phyloP scores from a whole-genome alignment of 2,888 invertebrate genomes.

The Cheiracanthium punctorium region DNA sequence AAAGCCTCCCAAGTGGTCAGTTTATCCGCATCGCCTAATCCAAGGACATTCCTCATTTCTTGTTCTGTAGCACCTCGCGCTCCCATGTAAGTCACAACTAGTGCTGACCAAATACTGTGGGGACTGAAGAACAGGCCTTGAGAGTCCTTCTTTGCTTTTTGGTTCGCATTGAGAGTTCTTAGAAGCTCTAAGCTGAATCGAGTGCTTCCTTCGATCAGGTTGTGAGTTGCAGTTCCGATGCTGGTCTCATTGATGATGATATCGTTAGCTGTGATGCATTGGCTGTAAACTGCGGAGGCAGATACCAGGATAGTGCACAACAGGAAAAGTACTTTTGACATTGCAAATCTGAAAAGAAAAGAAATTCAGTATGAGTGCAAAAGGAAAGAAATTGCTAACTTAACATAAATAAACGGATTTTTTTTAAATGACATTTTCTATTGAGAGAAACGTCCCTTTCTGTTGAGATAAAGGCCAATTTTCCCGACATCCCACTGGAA shows the following conservation, averaged over 20 bases:
- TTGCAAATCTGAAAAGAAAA: slow-evolving; percentile 22
- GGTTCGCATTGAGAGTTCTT: slow-evolving; percentile 66
- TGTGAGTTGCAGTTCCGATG: slow-evolving; percentile 39
- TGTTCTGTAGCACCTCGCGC: slow-evolving; percentile 74
- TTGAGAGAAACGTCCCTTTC: too few species aligned
- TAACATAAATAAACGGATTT: too few species aligned
- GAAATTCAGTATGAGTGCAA: too few species aligned
- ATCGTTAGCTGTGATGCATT: slow-evolving; percentile 59
- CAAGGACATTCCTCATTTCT: slow-evolving; percentile 70
- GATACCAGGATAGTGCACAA: neutral
- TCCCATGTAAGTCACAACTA: slow-evolving; percentile 76
- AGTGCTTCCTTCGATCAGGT: slow-evolving; percentile 63
- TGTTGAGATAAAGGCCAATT: too few species aligned
- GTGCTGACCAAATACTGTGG: slow-evolving; percentile 75
- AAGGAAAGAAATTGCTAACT: too few species aligned
- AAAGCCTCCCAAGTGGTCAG: slow-evolving; percentile 47
- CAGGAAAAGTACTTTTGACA: slow-evolving; percentile 20
- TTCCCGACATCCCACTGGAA: too few species aligned
- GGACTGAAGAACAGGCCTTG: slow-evolving; percentile 75
- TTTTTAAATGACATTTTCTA: too few species aligned
- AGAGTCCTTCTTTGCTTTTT: slow-evolving; percentile 48
- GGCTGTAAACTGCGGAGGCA: neutral
- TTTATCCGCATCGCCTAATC: slow-evolving; percentile 54
- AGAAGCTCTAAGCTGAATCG: slow-evolving; percentile 71
- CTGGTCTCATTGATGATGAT: slow-evolving; percentile 55